Evolutionary conservation across 2,113 vertebrate species (phyloP).

Genomic region (Eclectus roratus): DNA sequence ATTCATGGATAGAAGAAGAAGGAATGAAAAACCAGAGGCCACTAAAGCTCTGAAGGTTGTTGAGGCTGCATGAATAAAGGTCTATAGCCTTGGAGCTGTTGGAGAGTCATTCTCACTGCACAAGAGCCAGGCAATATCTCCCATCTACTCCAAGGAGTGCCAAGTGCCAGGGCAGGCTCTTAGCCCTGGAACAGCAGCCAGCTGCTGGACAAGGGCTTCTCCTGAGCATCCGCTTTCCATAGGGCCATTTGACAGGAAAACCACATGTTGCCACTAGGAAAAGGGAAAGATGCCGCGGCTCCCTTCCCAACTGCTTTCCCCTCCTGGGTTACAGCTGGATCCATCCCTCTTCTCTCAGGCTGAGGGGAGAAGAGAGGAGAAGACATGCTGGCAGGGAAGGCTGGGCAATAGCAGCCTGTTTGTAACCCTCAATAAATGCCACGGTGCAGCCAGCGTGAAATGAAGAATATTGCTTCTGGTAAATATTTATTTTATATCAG

Average conservation of each 20-base stretch:
- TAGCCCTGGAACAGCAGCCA: neutral
- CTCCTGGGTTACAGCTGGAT: neutral
- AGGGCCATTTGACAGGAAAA: neutral
- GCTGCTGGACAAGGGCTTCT: neutral
- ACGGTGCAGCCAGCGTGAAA: conserved; percentile 79
- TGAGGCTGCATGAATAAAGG: neutral
- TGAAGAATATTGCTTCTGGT: conserved; percentile 82
- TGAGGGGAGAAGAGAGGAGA: neutral
- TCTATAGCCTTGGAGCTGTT: neutral
- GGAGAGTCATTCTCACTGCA: neutral
- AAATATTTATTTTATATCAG: conserved; percentile 88
- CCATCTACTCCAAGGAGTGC: neutral
- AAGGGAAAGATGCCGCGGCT: neutral
- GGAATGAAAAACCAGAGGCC: neutral
- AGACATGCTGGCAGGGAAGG: neutral
- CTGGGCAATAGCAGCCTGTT: conserved; percentile 52
- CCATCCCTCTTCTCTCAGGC: neutral
- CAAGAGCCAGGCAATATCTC: neutral
- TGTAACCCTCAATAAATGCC: conserved; percentile 73
- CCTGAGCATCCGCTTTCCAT: neutral
- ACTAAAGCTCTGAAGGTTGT: neutral
- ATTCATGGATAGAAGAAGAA: neutral
- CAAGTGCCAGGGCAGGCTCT: rapidly evolving
- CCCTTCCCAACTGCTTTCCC: neutral
- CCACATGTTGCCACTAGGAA: rapidly evolving